A percentile compares a stretch with the other conserved stretches of the same genome.
These are phyloP conservation scores for Lacanobia wlatinum DNA, from an alignment of 2,888 invertebrate genomes.

Conservation along the genomic window DNA sequence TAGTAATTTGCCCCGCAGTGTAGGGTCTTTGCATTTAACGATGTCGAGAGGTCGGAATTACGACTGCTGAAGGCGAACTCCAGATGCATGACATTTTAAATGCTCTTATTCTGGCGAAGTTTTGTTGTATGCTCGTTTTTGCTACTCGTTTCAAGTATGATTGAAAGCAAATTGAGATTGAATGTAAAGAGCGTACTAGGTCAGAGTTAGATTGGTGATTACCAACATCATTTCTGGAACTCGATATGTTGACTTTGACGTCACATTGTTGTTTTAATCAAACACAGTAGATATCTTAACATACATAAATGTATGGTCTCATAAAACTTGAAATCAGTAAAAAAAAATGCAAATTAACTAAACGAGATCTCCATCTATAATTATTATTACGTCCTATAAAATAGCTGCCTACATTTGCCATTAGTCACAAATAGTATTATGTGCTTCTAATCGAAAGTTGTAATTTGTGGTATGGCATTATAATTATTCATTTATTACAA, in stretches of 20 bases:
- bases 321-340: constrained; percentile 9
- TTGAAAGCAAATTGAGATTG: neutral
- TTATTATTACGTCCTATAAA: constrained; percentile 33
- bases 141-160: neutral
- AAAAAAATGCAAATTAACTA: constrained; percentile 39
- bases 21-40: neutral
- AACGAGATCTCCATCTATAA: constrained; percentile 61
- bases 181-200: neutral
- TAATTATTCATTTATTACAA: constrained; percentile 39
- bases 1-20: neutral
- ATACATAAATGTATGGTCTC: neutral
- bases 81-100: neutral
- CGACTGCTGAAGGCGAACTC: neutral
- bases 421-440: constrained; percentile 39
- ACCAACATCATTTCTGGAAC: neutral
- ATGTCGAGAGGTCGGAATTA: neutral
- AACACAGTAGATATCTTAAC: neutral
- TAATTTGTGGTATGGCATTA: constrained; percentile 64
- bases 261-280: neutral
- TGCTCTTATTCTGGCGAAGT: neutral
- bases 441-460: constrained; percentile 52
- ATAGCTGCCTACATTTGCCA: constrained; percentile 41
- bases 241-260: neutral
- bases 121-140: neutral
- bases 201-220: neutral